Conservation (phyloP, 2,888 invertebrate genomes). For the Sthenelais limicola region DNA sequence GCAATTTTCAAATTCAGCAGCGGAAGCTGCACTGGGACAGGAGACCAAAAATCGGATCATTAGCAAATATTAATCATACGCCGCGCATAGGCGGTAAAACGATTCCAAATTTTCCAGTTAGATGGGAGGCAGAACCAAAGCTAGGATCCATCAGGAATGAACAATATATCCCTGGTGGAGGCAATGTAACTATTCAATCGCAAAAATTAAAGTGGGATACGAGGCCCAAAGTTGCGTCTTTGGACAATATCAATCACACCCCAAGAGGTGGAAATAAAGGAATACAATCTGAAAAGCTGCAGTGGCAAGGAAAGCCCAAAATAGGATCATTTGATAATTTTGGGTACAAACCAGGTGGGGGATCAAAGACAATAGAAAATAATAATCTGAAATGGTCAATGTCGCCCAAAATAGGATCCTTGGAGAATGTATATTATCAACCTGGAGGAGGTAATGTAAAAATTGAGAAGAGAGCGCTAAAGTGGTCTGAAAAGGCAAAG, state of each 20-base stretch:
- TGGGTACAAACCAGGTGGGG: not conserved
- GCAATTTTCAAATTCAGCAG: not conserved
- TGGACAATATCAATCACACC: not conserved
- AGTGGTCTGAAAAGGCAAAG: not conserved
- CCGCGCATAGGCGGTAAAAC: not conserved
- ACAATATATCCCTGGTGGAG: conserved; percentile 77
- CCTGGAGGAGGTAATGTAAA: conserved; percentile 30
- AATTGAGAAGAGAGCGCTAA: not conserved
- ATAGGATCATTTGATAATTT: not conserved
- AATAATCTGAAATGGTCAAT: conserved; percentile 32
- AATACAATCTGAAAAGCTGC: not conserved
- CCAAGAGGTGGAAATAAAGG: conserved; percentile 2
- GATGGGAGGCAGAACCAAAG: conserved; percentile 6
- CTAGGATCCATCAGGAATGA: not conserved
- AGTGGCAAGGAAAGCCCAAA: not conserved
- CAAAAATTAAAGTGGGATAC: conserved; percentile 4
- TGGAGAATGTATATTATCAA: conserved; percentile 15
- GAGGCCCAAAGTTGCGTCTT: conserved; percentile 9
- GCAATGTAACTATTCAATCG: conserved; percentile 81
- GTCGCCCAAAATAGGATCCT: conserved; percentile 29
- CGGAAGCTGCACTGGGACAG: not conserved
- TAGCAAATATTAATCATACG: not conserved
- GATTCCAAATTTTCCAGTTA: not conserved
- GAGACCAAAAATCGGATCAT: not conserved
- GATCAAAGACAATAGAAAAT: not conserved